Evolutionary conservation across 2,113 vertebrate species (phyloP).

Genomic region (Mormyrus iriodes): DNA sequence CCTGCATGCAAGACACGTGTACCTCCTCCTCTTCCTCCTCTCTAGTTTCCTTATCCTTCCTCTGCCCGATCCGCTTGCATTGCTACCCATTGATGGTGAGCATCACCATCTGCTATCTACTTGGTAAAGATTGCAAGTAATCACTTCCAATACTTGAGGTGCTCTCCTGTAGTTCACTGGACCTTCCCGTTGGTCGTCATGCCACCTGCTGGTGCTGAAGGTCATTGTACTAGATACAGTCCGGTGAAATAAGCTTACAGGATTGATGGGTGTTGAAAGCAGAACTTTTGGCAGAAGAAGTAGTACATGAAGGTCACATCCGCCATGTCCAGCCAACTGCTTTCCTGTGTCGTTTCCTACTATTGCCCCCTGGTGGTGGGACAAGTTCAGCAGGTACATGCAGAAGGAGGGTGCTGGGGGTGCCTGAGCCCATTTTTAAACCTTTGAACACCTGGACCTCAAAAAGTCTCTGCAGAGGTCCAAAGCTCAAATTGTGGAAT

Average conservation of each 20-base stretch:
- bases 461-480: neutral
- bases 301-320: neutral
- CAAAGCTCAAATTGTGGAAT: neutral
- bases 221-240: neutral
- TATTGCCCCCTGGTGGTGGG: neutral
- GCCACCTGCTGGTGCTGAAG: neutral
- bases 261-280: neutral
- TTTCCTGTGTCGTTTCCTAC: neutral
- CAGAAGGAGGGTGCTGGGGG: neutral
- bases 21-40: neutral
- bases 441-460: neutral
- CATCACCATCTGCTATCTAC: no score
- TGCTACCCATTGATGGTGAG: neutral
- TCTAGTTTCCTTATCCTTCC: neutral
- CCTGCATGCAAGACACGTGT: neutral
- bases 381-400: neutral
- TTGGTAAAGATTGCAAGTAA: neutral
- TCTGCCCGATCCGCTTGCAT: neutral
- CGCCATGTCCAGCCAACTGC: neutral
- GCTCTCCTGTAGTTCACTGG: neutral
- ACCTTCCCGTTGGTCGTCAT: neutral
- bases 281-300: neutral
- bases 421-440: neutral
- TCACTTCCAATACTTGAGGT: neutral
- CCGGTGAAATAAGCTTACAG: neutral